phyloP scores from a whole-genome alignment of 1,140 invertebrate species.

The Dermatophagoides farinae region DNA sequence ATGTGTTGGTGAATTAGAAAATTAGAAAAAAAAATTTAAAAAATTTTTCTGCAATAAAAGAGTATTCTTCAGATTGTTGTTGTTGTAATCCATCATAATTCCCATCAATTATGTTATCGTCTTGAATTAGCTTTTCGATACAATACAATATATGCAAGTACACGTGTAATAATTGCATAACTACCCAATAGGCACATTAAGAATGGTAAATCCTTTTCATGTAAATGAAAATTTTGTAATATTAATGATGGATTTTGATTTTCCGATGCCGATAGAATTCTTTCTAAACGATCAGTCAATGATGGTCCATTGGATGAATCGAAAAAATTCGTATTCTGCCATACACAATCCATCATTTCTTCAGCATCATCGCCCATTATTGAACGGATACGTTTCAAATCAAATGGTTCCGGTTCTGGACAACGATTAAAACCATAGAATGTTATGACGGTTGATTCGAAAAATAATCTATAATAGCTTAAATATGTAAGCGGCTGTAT shows the following conservation, averaged over 20 bases:
- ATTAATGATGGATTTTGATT: conserved; percentile 8
- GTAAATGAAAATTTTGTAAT: not conserved
- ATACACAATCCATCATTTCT: conserved; percentile 3
- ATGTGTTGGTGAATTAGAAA: no score
- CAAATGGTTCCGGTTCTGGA: not conserved
- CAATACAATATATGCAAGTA: conserved; percentile 4
- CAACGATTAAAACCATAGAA: conserved; percentile 70
- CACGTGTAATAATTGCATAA: conserved; percentile 2
- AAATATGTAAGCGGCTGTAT: conserved; percentile 47
- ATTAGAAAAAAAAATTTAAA: no score
- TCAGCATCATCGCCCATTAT: conserved; percentile 4
- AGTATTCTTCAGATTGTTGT: not conserved
- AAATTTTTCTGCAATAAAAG: no score
- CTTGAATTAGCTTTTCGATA: conserved; percentile 4
- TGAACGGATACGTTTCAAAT: not conserved
- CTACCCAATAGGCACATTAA: not conserved
- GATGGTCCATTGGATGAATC: not conserved
- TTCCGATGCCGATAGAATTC: not conserved
- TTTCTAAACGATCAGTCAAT: not conserved
- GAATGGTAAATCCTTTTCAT: conserved; percentile 10
- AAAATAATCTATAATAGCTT: conserved; percentile 72
- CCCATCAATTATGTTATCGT: no score
- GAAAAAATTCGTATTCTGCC: not conserved
- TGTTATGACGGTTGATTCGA: conserved; percentile 69
- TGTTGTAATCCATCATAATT: no score